phyloP scores from a whole-genome alignment of 2,113 vertebrate species.

The Pomatorhinus ruficollis region DNA sequence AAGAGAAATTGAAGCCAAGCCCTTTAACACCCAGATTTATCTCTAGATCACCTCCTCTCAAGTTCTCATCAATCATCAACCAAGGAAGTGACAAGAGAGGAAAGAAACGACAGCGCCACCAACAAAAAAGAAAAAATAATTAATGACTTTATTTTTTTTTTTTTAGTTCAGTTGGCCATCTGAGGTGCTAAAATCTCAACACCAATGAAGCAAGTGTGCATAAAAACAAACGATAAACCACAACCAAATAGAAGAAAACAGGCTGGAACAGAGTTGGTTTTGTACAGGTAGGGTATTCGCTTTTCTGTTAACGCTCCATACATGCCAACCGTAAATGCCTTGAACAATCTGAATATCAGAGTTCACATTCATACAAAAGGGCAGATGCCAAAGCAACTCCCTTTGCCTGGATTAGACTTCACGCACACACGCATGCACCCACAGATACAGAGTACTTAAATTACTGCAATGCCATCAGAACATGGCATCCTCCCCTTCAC shows the following conservation, averaged over 20 bases:
- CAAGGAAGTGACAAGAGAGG: neutral
- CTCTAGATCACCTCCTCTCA: neutral
- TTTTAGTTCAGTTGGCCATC: conserved; percentile 54
- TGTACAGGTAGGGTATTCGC: conserved; percentile 38
- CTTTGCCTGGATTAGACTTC: neutral
- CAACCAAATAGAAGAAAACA: conserved; percentile 42
- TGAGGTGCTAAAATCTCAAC: conserved; percentile 63
- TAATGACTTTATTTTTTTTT: conserved; percentile 58
- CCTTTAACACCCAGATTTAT: neutral
- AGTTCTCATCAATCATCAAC: neutral
- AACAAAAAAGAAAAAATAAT: conserved; percentile 67
- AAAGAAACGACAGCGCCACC: neutral
- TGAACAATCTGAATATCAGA: conserved; percentile 63
- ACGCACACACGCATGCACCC: conserved; percentile 15
- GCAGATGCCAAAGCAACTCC: conserved; percentile 42
- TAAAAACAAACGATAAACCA: conserved; percentile 43
- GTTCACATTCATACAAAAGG: conserved; percentile 17
- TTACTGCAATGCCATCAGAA: neutral
- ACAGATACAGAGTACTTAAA: conserved; percentile 12
- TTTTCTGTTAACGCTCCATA: conserved; percentile 20
- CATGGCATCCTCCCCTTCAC: neutral
- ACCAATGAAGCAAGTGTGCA: conserved; percentile 55
- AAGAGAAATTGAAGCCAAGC: neutral
- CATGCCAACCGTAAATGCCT: conserved; percentile 27
- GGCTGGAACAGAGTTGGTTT: conserved; percentile 27